Conservation (phyloP, 2,113 vertebrate species). For the Zosterops borbonicus region DNA sequence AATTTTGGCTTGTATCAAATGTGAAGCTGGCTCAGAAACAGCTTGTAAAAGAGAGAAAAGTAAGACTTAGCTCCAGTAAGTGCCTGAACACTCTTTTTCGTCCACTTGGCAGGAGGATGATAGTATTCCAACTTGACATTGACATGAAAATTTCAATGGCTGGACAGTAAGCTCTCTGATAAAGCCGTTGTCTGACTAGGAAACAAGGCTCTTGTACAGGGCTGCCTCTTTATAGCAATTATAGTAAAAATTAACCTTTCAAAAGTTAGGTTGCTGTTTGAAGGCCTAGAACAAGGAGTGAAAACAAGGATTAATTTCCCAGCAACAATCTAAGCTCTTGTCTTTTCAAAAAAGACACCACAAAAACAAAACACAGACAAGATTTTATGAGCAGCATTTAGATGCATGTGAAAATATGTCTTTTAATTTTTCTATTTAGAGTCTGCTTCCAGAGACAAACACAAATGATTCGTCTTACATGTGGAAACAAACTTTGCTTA, state of each 20-base stretch:
- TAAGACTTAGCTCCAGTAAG: conserved; percentile 6
- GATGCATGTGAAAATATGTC: background rate
- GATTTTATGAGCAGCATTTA: background rate
- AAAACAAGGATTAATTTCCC: conserved; percentile 57
- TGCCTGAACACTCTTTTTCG: background rate
- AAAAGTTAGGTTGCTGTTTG: conserved; percentile 31
- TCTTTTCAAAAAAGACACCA: background rate
- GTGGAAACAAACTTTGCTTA: background rate
- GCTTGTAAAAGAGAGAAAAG: conserved; percentile 18
- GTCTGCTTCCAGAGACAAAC: background rate
- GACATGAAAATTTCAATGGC: conserved; percentile 36
- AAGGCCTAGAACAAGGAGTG: conserved; percentile 11
- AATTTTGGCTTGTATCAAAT: conserved; percentile 5
- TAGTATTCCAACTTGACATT: conserved; percentile 41
- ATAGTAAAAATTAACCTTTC: conserved; percentile 55
- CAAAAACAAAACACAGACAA: background rate
- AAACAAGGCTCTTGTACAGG: background rate
- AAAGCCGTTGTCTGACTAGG: conserved; percentile 10
- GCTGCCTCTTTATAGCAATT: conserved; percentile 7
- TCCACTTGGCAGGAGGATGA: background rate
- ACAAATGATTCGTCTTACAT: background rate
- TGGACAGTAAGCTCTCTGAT: conserved; percentile 33
- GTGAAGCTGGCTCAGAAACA: conserved; percentile 9
- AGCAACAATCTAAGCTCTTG: conserved; percentile 38
- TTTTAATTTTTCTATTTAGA: background rate